A percentile compares a stretch with the other conserved stretches of the same genome.
phyloP scores from a whole-genome alignment of 1,140 invertebrate genomes.

The Periplaneta americana region DNA sequence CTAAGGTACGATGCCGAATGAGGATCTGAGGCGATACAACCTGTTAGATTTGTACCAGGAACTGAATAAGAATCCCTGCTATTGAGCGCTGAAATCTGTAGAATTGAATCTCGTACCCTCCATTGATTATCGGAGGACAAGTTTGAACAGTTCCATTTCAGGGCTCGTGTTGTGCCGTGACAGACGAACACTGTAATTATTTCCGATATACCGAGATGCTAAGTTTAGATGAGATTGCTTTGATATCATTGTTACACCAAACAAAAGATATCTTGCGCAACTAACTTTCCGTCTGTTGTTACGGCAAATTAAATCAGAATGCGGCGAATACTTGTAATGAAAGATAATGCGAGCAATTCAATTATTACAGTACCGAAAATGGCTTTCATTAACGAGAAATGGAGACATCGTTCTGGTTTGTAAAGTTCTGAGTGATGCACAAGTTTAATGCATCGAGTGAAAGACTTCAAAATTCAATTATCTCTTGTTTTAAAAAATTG shows the following conservation, averaged over 20 bases:
- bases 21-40: no score
- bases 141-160: not conserved
- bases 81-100: no score
- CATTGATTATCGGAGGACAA: not conserved
- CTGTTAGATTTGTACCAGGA: no score
- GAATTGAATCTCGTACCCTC: no score
- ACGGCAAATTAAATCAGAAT: not conserved
- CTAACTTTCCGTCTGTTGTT: not conserved
- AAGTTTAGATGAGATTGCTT: not conserved
- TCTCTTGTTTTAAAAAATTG: no score
- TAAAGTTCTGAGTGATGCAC: no score
- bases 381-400: not conserved
- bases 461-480: no score
- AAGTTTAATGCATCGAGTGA: no score
- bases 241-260: no score
- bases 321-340: not conserved
- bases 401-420: not conserved
- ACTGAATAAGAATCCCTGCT: no score
- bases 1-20: no score
- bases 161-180: not conserved
- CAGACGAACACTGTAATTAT: not conserved
- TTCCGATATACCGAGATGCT: not conserved
- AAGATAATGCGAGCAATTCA: not conserved
- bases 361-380: not conserved
- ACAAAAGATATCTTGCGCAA: not conserved